A percentile compares a stretch with the other conserved stretches of the same genome.
phyloP scores from a whole-genome alignment of 1,140 invertebrate genomes.

The Brachionus angularis region DNA sequence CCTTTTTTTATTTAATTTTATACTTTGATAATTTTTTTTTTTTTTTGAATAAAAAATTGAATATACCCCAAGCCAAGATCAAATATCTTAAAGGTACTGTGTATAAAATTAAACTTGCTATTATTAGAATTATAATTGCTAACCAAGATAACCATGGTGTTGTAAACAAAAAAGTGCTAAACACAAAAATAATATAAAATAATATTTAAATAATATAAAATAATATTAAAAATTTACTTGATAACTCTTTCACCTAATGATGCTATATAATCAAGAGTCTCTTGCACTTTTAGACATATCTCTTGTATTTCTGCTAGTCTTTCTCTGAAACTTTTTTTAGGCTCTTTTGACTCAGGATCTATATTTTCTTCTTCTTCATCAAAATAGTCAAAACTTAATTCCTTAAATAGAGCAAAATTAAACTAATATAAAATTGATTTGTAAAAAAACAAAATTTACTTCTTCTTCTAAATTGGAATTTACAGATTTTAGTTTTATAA shows the following conservation, averaged over 20 bases:
- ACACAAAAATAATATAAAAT: constrained; percentile 52
- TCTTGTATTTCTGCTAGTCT: constrained; percentile 88
- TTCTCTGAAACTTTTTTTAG: constrained; percentile 90
- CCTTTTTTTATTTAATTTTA: constrained; percentile 49
- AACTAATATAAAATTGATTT: background rate
- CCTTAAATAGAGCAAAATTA: constrained; percentile 46
- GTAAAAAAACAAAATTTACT: background rate
- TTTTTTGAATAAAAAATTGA: constrained; percentile 4
- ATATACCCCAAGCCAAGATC: constrained; percentile 81
- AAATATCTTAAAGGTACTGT: constrained; percentile 83
- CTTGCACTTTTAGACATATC: constrained; percentile 82
- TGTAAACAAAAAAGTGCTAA: constrained; percentile 92
- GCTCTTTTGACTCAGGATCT: constrained; percentile 56
- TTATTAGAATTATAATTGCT: constrained; percentile 71
- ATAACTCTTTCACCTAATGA: constrained; percentile 84
- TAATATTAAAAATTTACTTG: constrained; percentile 67
- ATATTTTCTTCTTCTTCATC: constrained; percentile 53
- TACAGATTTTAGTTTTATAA: background rate
- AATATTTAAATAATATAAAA: constrained; percentile 6
- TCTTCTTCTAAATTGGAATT: constrained; percentile 15
- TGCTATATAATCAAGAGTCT: constrained; percentile 79
- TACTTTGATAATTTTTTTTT: background rate
- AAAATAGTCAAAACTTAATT: constrained; percentile 50
- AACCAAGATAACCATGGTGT: constrained; percentile 91
- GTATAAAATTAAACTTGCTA: constrained; percentile 76